Conservation (phyloP, 1,140 invertebrate species). For the Drosophila miranda region DNA sequence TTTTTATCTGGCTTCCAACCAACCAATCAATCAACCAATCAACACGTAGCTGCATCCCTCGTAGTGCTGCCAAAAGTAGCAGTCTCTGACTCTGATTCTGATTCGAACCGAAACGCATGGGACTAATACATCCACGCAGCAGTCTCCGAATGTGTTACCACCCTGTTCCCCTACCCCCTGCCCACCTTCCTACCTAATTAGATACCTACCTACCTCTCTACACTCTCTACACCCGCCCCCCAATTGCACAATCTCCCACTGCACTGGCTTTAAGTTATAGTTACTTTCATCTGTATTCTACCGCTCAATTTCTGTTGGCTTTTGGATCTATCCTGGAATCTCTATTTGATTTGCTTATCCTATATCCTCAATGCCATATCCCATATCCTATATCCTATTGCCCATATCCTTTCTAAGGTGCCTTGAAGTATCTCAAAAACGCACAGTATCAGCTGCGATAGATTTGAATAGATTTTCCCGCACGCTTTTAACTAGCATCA, state of each 20-base stretch:
- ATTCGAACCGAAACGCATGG: slow-evolving; percentile 28
- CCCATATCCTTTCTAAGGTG: background rate
- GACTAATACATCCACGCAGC: slow-evolving; percentile 25
- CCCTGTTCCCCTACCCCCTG: too few relatives aligned
- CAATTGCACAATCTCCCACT: too few relatives aligned
- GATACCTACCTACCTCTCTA: too few relatives aligned
- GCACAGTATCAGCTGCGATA: slow-evolving; percentile 16
- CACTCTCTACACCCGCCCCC: too few relatives aligned
- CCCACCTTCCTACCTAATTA: too few relatives aligned
- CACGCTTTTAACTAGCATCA: slow-evolving; percentile 37
- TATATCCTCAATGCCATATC: too few relatives aligned
- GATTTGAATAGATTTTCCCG: slow-evolving; percentile 23
- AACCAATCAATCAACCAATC: slow-evolving; percentile 42
- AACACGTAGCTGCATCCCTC: slow-evolving; percentile 60
- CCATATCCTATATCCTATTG: background rate
- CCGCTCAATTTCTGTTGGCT: too few relatives aligned
- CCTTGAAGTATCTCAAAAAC: slow-evolving; percentile 12
- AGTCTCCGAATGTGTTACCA: slow-evolving; percentile 19
- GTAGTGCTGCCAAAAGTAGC: slow-evolving; percentile 47
- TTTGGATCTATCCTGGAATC: slow-evolving; percentile 6
- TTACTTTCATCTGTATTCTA: too few relatives aligned
- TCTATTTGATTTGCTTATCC: background rate
- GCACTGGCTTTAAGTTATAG: too few relatives aligned
- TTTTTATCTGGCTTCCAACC: slow-evolving; percentile 69
- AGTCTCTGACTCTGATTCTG: slow-evolving; percentile 26